phyloP scores from a whole-genome alignment of 2,797 vertebrate species.

The Melanotaenia boesemani region DNA sequence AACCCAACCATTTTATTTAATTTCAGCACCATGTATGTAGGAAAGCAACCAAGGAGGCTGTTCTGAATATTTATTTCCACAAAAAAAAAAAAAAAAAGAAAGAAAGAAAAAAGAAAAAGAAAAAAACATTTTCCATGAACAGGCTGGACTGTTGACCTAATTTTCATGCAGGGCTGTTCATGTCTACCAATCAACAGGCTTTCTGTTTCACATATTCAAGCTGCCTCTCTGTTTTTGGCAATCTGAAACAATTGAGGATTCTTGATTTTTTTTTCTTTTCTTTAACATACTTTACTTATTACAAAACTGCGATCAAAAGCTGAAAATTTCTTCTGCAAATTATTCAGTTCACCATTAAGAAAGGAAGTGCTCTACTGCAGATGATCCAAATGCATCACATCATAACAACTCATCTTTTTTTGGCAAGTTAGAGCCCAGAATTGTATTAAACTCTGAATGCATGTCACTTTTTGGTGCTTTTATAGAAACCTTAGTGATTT shows the following conservation, averaged over 20 bases:
- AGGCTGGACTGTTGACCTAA: neutral
- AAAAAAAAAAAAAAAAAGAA: neutral
- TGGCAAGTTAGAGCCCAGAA: neutral
- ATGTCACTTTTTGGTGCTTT: slow-evolving; percentile 15
- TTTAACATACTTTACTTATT: neutral
- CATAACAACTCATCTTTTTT: neutral
- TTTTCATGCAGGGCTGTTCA: neutral
- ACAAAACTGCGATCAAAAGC: neutral
- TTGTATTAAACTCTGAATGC: slow-evolving; percentile 1
- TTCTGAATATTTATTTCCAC: neutral
- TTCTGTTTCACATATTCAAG: neutral
- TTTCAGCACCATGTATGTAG: neutral
- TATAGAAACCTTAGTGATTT: slow-evolving; percentile 26
- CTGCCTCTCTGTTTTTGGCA: neutral
- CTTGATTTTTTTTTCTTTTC: too few relatives aligned
- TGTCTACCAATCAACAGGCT: neutral
- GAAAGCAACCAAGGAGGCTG: neutral
- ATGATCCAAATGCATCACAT: neutral
- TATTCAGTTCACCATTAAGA: neutral
- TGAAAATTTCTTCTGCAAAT: neutral
- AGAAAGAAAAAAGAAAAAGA: too few relatives aligned
- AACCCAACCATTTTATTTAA: neutral
- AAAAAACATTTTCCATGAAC: neutral
- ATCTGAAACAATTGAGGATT: neutral
- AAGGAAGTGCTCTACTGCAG: neutral